phyloP scores from a whole-genome alignment of 2,113 vertebrate genomes.

The Phalacrocorax carbo region DNA sequence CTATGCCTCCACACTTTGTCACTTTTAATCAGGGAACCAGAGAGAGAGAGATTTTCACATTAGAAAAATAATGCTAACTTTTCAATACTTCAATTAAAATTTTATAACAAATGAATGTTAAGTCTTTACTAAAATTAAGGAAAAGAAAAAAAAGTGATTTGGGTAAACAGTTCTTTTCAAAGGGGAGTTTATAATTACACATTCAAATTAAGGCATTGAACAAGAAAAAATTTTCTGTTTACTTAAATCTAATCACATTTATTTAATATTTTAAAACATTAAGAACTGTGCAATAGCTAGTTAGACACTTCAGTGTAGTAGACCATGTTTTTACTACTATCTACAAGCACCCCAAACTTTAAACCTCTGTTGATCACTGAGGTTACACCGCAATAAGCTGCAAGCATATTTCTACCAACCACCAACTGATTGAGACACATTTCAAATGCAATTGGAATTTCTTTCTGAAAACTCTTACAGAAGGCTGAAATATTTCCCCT shows the following conservation, averaged over 20 bases:
- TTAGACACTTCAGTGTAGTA: not conserved
- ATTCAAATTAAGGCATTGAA: not conserved
- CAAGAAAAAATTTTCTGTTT: not conserved
- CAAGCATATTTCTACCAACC: not conserved
- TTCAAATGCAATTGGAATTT: not conserved
- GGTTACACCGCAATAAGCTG: not conserved
- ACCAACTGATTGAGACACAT: not conserved
- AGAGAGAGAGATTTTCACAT: not conserved
- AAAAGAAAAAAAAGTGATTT: not conserved
- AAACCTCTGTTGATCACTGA: not conserved
- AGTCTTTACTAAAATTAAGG: not conserved
- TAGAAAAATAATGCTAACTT: not conserved
- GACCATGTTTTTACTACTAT: not conserved
- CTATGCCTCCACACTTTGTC: not conserved
- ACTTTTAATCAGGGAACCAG: not conserved
- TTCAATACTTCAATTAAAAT: not conserved
- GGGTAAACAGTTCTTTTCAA: not conserved
- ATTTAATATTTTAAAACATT: not conserved
- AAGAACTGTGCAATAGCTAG: not conserved
- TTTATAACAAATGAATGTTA: not conserved
- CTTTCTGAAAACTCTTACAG: not conserved
- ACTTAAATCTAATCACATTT: not conserved
- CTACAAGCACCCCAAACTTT: not conserved
- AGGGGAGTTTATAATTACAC: not conserved
- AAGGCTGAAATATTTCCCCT: not conserved